phyloP scores from a whole-genome alignment of 2,797 vertebrate genomes.

The Poecilia velifera region DNA sequence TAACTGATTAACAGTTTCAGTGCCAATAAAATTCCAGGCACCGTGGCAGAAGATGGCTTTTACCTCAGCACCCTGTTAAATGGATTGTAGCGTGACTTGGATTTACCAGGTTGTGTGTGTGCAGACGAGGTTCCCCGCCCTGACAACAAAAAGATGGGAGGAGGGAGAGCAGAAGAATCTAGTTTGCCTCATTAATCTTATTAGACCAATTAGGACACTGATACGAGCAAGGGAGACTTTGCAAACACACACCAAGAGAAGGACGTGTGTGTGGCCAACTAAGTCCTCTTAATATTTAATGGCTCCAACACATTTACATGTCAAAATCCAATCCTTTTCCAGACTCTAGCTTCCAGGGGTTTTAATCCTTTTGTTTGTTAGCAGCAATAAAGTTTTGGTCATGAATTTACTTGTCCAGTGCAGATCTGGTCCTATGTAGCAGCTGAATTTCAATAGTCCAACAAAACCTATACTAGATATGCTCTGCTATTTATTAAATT shows the following conservation, averaged over 20 bases:
- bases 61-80: constrained; percentile 23
- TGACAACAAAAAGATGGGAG: constrained; percentile 45
- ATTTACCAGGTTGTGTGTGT: constrained; percentile 35
- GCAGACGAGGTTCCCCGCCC: constrained; percentile 28
- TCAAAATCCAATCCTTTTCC: background rate
- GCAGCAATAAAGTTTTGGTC: background rate
- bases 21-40: constrained; percentile 15
- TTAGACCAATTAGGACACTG: constrained; percentile 79
- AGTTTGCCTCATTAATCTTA: constrained; percentile 77
- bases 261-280: constrained; percentile 2
- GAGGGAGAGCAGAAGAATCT: constrained; percentile 61
- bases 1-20: constrained; percentile 21
- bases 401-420: background rate
- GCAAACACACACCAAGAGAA: constrained; percentile 36
- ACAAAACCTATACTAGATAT: background rate
- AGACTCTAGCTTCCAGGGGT: background rate
- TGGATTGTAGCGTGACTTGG: constrained; percentile 47
- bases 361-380: background rate
- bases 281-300: background rate
- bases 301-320: background rate
- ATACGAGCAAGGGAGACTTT: constrained; percentile 59
- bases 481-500: background rate
- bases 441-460: background rate
- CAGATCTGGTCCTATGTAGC: background rate
- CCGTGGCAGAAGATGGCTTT: constrained; percentile 7